Conservation (phyloP, 2,113 vertebrate genomes). For the Dasyprocta punctata region DNA sequence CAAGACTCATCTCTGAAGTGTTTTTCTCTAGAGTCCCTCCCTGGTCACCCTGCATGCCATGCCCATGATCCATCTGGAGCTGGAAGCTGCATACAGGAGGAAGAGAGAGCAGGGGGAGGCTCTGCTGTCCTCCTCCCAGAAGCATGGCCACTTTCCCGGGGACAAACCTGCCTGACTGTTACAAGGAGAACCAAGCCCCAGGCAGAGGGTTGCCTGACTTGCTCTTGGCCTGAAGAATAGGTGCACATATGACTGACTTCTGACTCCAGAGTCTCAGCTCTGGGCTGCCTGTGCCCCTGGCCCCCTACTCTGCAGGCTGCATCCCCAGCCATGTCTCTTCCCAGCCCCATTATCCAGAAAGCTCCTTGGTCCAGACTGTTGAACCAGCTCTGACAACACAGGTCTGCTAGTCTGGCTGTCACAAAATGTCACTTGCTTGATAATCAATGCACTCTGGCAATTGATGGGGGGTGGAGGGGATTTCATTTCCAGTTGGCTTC, state of each 20-base stretch:
- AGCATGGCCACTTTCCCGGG: not conserved
- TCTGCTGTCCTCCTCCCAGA: not conserved
- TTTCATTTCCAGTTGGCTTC: constrained; percentile 15
- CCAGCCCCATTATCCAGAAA: not conserved
- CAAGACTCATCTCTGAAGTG: not conserved
- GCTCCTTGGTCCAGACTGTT: not conserved
- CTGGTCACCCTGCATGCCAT: not conserved
- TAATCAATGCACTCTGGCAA: not conserved
- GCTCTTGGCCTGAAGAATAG: not conserved
- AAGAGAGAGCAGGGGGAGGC: not conserved
- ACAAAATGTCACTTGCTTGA: not conserved
- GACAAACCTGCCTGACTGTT: not conserved
- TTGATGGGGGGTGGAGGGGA: not conserved
- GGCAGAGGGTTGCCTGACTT: not conserved
- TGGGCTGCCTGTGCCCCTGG: not conserved
- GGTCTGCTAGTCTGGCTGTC: not conserved
- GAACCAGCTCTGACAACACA: not conserved
- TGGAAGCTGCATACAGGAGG: not conserved
- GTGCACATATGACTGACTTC: not conserved
- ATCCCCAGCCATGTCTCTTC: not conserved
- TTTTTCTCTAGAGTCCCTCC: not conserved
- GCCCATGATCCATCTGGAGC: too few species aligned
- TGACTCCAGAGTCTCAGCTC: not conserved
- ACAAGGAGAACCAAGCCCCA: not conserved
- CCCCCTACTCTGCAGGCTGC: too few species aligned